phyloP scores from a whole-genome alignment of 2,888 invertebrate species.

The Myopa testacea region DNA sequence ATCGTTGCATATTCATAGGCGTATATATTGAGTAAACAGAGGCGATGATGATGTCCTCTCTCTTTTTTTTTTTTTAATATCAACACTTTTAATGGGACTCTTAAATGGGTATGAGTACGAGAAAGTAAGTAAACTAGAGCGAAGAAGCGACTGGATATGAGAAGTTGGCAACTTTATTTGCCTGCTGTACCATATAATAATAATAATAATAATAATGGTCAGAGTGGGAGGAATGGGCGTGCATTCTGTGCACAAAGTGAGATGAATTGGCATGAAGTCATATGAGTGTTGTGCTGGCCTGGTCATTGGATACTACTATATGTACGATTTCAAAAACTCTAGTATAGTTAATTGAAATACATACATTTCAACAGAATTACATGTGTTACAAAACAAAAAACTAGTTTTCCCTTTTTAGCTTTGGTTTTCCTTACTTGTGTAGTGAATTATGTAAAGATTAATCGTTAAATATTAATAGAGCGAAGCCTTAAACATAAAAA shows the following conservation, averaged over 20 bases:
- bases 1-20: slow-evolving; percentile 31
- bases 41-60: slow-evolving; percentile 19
- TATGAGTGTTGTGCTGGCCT: too few species aligned
- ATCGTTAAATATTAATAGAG: too few species aligned
- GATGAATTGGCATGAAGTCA: not conserved
- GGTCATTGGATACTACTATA: too few species aligned
- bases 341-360: too few species aligned
- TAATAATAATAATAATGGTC: not conserved
- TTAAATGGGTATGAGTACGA: not conserved
- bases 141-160: not conserved
- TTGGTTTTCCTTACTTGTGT: too few species aligned
- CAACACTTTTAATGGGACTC: not conserved
- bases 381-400: too few species aligned
- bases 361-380: too few species aligned
- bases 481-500: too few species aligned
- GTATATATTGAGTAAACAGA: slow-evolving; percentile 13
- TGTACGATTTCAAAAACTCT: too few species aligned
- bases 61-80: not conserved
- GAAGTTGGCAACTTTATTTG: slow-evolving; percentile 9
- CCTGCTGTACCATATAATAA: not conserved
- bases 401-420: too few species aligned
- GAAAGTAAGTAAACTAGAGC: slow-evolving; percentile 20
- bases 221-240: not conserved
- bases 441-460: too few species aligned
- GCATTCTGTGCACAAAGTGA: not conserved